Base-by-base conservation (phyloP, 2,888 invertebrate species). In the Ecliptopera silaceata region DNA sequence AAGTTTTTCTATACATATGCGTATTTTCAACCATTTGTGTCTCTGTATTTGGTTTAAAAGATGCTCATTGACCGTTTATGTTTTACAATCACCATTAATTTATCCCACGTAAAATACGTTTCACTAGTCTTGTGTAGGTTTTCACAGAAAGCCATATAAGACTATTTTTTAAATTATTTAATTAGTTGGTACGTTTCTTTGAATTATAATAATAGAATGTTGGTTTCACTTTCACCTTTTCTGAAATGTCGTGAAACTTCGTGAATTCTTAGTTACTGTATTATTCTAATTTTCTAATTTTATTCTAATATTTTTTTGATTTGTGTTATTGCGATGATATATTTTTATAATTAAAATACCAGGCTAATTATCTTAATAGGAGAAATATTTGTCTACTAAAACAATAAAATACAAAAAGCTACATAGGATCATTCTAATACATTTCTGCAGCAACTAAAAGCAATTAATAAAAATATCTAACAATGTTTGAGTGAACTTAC, bases 61-160 rank as follows among this genome's bases (percentile, higher is more conserved):
- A 56, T 52, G 56, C 58, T 62, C 45, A 52, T 32, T 47, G 48
- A 44, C 65, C 60, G 71, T 70, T 63, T 48, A 71, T 62, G 36
- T 67, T 63, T 55, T 26, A 53, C 44, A 53, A 53, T 39, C 15
- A 43, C 34, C 52, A 63, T 59, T 55, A 58, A 64, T 69, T 64
- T 62, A 62, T 64, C 71, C 75, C 68, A 77, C 74, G 69, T 57
- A 61, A 64, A 65, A 65, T 56, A 64, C 61, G 68, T 71, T 71
- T 70, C 63, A 64, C 66, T 68, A 53, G 50, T 32, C 42, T 43
- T 50, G 61, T 68, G 71, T 69, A 65, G 69, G 26, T 2, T 8
- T 4, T n/a, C n/a, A 68, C 43, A 66, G 69, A 43, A 43, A 61
- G 59, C 51, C 49, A 65, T 70, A 61, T 61, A 38, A n/a, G n/a